Conservation (phyloP, 2,113 vertebrate genomes). For the Centropus bengalensis region DNA sequence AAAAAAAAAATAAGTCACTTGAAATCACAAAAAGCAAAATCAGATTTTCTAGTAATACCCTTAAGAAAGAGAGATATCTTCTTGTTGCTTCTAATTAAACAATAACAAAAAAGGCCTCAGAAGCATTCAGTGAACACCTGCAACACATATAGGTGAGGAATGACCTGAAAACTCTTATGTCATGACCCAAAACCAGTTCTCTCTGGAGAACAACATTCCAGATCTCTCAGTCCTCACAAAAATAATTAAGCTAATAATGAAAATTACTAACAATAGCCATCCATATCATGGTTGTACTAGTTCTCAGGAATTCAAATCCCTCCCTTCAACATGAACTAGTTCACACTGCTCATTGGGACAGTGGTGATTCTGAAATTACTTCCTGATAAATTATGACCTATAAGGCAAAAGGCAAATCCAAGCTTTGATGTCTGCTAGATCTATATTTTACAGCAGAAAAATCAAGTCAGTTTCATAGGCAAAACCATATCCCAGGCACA, state of each 20-base stretch:
- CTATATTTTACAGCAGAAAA: background rate
- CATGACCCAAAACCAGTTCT: background rate
- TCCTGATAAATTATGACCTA: background rate
- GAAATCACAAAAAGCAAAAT: background rate
- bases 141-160: background rate
- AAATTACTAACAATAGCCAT: background rate
- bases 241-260: background rate
- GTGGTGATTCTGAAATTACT: background rate
- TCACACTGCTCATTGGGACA: accelerated
- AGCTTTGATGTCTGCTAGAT: background rate
- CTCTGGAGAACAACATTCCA: background rate
- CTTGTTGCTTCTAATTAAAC: background rate
- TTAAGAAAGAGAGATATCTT: background rate
- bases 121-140: background rate
- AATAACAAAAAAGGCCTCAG: background rate
- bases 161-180: background rate
- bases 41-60: background rate
- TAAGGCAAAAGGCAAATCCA: background rate
- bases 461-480: background rate
- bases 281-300: background rate
- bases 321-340: background rate
- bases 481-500: background rate
- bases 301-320: background rate
- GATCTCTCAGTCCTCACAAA: background rate
- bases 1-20: background rate